Percentiles rank a stretch among this genome's conserved stretches.
Evolutionary conservation across 2,888 invertebrate species (phyloP).

Genomic region (Hedychridium roseum): DNA sequence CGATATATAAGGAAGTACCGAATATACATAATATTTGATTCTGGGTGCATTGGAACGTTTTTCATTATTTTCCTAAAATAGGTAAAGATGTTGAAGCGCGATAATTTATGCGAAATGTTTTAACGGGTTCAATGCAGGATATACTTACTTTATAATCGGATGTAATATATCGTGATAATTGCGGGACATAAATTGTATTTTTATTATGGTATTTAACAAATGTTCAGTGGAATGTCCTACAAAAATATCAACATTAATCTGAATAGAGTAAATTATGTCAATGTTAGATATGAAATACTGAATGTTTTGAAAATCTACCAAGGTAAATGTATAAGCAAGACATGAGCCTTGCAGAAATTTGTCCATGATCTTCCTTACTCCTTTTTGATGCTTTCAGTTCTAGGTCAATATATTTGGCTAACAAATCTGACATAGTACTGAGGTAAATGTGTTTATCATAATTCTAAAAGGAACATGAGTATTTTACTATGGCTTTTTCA

Average conservation of each 20-base stretch:
- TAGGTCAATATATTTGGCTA: slow-evolving; percentile 63
- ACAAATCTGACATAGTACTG: slow-evolving; percentile 61
- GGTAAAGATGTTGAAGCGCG: slow-evolving; percentile 4
- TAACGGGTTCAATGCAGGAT: background rate
- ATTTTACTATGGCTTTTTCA: background rate
- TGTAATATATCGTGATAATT: slow-evolving; percentile 54
- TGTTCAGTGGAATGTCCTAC: slow-evolving; percentile 58
- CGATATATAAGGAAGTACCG: slow-evolving; percentile 57
- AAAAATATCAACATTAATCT: slow-evolving; percentile 24
- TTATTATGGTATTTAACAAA: slow-evolving; percentile 56
- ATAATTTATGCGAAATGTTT: slow-evolving; percentile 1
- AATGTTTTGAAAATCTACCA: slow-evolving; percentile 39
- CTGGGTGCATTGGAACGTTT: slow-evolving; percentile 46
- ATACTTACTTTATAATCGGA: slow-evolving; percentile 58
- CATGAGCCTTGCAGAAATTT: slow-evolving; percentile 53
- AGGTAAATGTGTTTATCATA: slow-evolving; percentile 57
- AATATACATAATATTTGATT: slow-evolving; percentile 50
- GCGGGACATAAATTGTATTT: slow-evolving; percentile 52
- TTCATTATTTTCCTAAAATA: slow-evolving; percentile 55
- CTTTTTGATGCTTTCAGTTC: slow-evolving; percentile 61
- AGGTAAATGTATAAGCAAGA: slow-evolving; percentile 55
- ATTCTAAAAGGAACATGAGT: slow-evolving; percentile 45
- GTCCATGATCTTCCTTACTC: slow-evolving; percentile 46
- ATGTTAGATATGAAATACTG: background rate
- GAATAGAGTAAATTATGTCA: slow-evolving; percentile 9